Evolutionary conservation across 2,888 invertebrate genomes (phyloP).

Genomic region (Lacanobia wlatinum): DNA sequence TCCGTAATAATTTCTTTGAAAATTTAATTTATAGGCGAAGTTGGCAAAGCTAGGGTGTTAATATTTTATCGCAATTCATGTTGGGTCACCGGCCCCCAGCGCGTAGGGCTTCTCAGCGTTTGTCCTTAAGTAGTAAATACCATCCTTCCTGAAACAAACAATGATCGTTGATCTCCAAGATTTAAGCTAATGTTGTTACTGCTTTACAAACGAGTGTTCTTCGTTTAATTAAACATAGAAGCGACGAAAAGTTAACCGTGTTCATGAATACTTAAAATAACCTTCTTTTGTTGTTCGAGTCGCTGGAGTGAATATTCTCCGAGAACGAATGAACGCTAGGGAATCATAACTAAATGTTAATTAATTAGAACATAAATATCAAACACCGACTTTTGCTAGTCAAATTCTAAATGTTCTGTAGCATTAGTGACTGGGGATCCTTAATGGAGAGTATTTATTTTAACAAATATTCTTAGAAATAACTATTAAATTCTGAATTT

Average conservation of each 20-base stretch:
- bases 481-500: not conserved
- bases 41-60: constrained; percentile 77
- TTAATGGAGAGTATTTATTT: constrained; percentile 25
- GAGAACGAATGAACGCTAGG: constrained; percentile 44
- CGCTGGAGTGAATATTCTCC: constrained; percentile 50
- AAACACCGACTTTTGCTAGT: constrained; percentile 28
- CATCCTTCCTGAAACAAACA: constrained; percentile 89
- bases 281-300: constrained; percentile 72
- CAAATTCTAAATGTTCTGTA: constrained; percentile 28
- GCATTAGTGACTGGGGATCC: constrained; percentile 10
- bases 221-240: constrained; percentile 80
- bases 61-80: constrained; percentile 75
- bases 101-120: constrained; percentile 89
- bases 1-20: constrained; percentile 76
- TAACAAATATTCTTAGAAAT: constrained; percentile 17
- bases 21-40: constrained; percentile 82
- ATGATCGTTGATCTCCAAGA: constrained; percentile 77
- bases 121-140: constrained; percentile 90
- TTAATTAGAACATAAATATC: constrained; percentile 55
- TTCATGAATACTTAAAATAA: constrained; percentile 75
- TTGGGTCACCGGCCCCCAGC: constrained; percentile 74
- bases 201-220: constrained; percentile 78
- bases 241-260: constrained; percentile 74
- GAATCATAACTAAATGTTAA: constrained; percentile 57
- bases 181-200: constrained; percentile 78